A percentile compares a stretch with the other conserved stretches of the same genome.
phyloP scores from a whole-genome alignment of 2,888 invertebrate species.

The Neoscelio sp. region DNA sequence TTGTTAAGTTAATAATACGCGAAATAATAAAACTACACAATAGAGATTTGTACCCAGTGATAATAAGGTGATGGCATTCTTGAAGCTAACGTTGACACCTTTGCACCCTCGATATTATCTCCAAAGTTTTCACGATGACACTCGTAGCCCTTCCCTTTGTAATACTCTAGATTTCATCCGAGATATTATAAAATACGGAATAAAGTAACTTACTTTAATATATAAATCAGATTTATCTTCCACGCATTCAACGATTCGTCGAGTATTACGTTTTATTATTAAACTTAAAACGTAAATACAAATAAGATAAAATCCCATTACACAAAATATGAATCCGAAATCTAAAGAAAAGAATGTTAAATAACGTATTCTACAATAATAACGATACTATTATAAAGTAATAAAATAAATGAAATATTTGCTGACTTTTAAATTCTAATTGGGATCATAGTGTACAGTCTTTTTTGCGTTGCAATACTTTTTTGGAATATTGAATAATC shows the following conservation, averaged over 20 bases:
- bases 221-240: no score
- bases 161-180: constrained; percentile 28
- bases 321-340: no score
- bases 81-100: constrained; percentile 31
- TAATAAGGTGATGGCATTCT: constrained; percentile 14
- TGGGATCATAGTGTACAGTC: constrained; percentile 19
- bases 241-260: constrained; percentile 6
- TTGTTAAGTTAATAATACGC: background rate
- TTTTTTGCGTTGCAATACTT: constrained; percentile 18
- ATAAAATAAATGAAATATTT: constrained; percentile 13
- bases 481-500: constrained; percentile 55
- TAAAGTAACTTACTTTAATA: constrained; percentile 1
- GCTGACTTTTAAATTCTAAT: constrained; percentile 14
- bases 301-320: no score
- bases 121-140: constrained; percentile 26
- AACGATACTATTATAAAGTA: constrained; percentile 19
- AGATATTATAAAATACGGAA: constrained; percentile 19
- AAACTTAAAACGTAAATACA: background rate
- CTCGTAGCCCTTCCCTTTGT: constrained; percentile 10
- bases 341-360: background rate
- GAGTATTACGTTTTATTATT: background rate
- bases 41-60: constrained; percentile 1
- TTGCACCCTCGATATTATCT: constrained; percentile 35
- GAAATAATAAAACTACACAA: background rate
- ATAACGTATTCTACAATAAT: background rate